Base-by-base conservation (phyloP, 2,113 vertebrate species). In the Callipepla californica region DNA sequence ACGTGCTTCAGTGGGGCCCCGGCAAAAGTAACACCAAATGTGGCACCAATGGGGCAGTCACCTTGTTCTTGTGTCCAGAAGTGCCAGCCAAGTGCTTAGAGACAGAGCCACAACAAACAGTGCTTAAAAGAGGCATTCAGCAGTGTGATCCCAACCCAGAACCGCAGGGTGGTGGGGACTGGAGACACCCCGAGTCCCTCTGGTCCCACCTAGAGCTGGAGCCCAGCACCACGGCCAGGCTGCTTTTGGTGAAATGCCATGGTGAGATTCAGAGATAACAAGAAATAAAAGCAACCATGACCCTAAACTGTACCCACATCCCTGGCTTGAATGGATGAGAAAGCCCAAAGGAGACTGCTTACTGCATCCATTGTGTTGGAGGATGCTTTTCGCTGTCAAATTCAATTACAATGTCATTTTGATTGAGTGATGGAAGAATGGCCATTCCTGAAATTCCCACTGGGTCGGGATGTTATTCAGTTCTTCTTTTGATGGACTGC, bases 1-100 rank as follows among this genome's bases (percentile, higher is more conserved):
- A 65, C 2, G 5, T 0, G 2, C 28, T 45, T 45, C 26, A 23
- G 18, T 0, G 1, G 15, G 5, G 48, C 47, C 48, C n/a, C 0
- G 2, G 16, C 8, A 30, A 57, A 77, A 58, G 20, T 1, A n/a
- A 38, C 16, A 58, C 68, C 42, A 21, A 25, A 36, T 13, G 23
- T 42, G 34, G 34, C 23, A 14, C 18, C 0, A 4, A 10, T 20
- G 32, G 77, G 36, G 50, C 34, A 20, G 36, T 57, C 34, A 7
- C 22, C 25, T 32, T 3, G 15, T 53, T 36, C 12, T 51, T 13
- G 26, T 9, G 32, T 38, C 61, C 32, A 12, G 15, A 26, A 40
- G 47, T 67, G 44, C 85, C 36, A 44, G 19, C 19, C 2, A 4
- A 48, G 28, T 3, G 2, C 42, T 65, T 57, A 26, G 42, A 19